Base-by-base conservation (phyloP, 2,888 invertebrate genomes). In the Leucania comma region DNA sequence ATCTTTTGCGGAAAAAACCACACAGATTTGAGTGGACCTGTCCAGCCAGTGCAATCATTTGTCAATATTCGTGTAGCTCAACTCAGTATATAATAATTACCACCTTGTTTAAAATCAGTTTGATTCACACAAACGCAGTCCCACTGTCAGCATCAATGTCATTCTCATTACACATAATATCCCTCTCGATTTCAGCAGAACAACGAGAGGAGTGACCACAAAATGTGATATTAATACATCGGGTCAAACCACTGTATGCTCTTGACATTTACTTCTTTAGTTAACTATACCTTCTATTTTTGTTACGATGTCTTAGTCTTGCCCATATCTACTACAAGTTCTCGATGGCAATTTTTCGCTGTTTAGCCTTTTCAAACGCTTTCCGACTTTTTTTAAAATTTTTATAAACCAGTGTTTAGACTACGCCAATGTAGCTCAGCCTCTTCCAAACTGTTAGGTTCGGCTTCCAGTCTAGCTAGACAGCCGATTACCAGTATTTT, bases 221-320 rank as follows among this genome's bases (percentile, higher is more conserved):
- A 79, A 81, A 76, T 63, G 68, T 68, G 79, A 78, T 81, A 86
- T 80, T 76, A 74, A 83, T 83, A 73, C 75, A 68, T 62, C 82
- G 38, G 78, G 76, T 81, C 81, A 83, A 84, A 86, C 83, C 83
- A 56, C 82, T 61, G 64, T 57, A 57, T 78, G 83, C 26, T 85
- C 86, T 87, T 87, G 88, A 84, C 86, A 87, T 88, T 86, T 88
- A 85, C 75, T 85, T 82, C 76, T 81, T 81, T 78, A 79, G 68
- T 82, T 83, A 82, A 75, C 78, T 83, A 81, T 81, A 85, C 29
- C 22, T 10, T 42, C 29, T 75, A 81, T 68, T 48, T 68, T 81
- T 86, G 87, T 57, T 72, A 71, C 65, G 24, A 60, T 69, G 63
- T 57, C 51, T 12, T 22, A 51, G 14, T 57, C 5, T 64, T 64